Conservation (phyloP, 2,113 vertebrate species). For the Hirundichthys speculiger region DNA sequence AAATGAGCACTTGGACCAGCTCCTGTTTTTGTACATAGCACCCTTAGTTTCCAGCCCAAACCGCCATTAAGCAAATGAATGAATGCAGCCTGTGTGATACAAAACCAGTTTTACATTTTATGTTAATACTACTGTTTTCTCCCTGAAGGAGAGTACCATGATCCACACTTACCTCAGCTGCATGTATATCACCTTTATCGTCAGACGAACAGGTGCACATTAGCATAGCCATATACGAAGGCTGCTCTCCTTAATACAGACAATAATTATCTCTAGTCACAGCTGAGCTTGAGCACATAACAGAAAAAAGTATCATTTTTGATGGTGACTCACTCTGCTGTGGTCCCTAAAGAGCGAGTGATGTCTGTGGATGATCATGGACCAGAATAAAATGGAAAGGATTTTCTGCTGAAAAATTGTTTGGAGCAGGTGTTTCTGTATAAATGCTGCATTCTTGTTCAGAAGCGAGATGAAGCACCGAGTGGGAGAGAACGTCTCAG, state of each 20-base stretch:
- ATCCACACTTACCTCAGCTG: slow-evolving; percentile 2
- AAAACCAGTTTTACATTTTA: slow-evolving; percentile 32
- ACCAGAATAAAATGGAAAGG: slow-evolving; percentile 3
- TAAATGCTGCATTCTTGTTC: slow-evolving; percentile 8
- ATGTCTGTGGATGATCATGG: slow-evolving; percentile 24
- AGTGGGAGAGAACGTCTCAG: neutral
- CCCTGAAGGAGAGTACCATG: slow-evolving; percentile 7
- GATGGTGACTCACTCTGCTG: neutral
- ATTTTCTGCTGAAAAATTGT: slow-evolving; percentile 7
- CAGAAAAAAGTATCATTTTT: slow-evolving; percentile 24
- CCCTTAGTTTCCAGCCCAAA: slow-evolving; percentile 2
- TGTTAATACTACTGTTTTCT: slow-evolving; percentile 11
- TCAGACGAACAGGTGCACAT: slow-evolving; percentile 59
- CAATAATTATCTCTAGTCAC: slow-evolving; percentile 59
- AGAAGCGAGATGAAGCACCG: slow-evolving; percentile 14
- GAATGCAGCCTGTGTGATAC: slow-evolving; percentile 19
- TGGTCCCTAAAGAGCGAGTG: slow-evolving; percentile 3
- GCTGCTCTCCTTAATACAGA: slow-evolving; percentile 36
- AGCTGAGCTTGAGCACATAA: slow-evolving; percentile 35
- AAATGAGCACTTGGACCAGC: slow-evolving; percentile 5
- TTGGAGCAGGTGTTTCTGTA: slow-evolving; percentile 34
- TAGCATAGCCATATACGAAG: slow-evolving; percentile 34
- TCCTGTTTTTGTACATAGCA: slow-evolving; percentile 9
- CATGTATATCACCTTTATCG: slow-evolving; percentile 1
- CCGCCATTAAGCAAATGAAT: slow-evolving; percentile 34